phyloP scores from a whole-genome alignment of 2,888 invertebrate species.

The Adela reaumurella region DNA sequence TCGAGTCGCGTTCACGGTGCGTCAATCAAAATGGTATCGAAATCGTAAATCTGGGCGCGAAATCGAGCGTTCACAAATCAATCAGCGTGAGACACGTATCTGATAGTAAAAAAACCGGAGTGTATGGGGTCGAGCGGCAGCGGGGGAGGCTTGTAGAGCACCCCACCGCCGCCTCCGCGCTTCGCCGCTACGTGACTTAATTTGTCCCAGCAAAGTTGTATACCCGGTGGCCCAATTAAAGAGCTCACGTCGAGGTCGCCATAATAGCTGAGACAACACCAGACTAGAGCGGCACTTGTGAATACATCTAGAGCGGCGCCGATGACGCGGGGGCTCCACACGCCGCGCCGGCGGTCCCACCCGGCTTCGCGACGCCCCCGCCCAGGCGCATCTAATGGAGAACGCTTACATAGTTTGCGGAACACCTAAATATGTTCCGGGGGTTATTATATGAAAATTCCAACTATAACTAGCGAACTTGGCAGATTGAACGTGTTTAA shows the following conservation, averaged over 20 bases:
- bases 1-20: too few species aligned
- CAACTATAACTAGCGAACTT: too few species aligned
- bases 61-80: too few species aligned
- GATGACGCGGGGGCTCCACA: background rate
- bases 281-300: background rate
- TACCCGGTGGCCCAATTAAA: background rate
- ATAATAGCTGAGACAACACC: background rate
- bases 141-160: too few species aligned
- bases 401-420: background rate
- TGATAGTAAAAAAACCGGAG: too few species aligned
- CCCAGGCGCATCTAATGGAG: background rate
- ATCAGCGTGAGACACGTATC: too few species aligned
- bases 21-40: too few species aligned
- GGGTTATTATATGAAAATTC: background rate
- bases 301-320: background rate
- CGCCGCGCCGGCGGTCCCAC: background rate
- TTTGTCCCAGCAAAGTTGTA: background rate
- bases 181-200: background rate
- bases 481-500: too few species aligned
- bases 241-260: background rate
- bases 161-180: background rate
- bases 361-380: background rate
- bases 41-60: too few species aligned
- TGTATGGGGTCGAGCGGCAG: background rate
- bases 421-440: background rate